Base-by-base conservation (phyloP, 2,113 vertebrate species). In the Hucho hucho region DNA sequence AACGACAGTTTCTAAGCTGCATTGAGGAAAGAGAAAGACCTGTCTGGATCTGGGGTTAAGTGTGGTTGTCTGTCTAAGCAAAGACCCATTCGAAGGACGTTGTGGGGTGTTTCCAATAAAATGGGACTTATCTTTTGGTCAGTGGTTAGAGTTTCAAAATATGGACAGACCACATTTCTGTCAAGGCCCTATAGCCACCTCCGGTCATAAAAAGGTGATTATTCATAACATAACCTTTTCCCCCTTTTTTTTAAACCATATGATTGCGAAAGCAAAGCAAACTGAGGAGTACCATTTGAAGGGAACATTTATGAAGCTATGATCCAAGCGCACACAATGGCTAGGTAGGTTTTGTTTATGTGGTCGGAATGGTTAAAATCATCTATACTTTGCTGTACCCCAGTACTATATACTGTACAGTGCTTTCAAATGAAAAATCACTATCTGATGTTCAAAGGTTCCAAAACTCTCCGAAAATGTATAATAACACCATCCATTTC, bases 1-100 rank as follows among this genome's bases (percentile, higher is more conserved):
- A 68, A 74, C 16, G 20, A n/a, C 46, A 74, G 66, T 72, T 74
- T 43, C 69, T 71, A 78, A 78, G 71, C 66, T 29, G 71, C 65
- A 70, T 20, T 79, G 84, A 89, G 79, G 82, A 77, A 79, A 86
- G 83, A 88, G 81, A 82, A 80, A 85, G 79, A 81, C 70, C 43
- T 74, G 18, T 72, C 71, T 71, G 22, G 77, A 72, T 64, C 26
- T 59, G 67, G 72, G 6, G n/a, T 46, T 28, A 22, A 53, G 65
- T 81, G 66, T 71, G 64, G 64, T 72, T 78, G 56, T 81, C 68
- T 78, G 61, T 81, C 70, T 75, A 56, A 53, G 68, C 20, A 37
- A 65, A 26, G 28, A 25, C 25, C n/a, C 65, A 67, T n/a, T 67
- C 29, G 20, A 28, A 3, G 65, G 28, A 61, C 58, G 16, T 53